These are phyloP conservation scores for Notospermus geniculatus DNA, from an alignment of 1,140 invertebrate genomes.

Conservation along the genomic window DNA sequence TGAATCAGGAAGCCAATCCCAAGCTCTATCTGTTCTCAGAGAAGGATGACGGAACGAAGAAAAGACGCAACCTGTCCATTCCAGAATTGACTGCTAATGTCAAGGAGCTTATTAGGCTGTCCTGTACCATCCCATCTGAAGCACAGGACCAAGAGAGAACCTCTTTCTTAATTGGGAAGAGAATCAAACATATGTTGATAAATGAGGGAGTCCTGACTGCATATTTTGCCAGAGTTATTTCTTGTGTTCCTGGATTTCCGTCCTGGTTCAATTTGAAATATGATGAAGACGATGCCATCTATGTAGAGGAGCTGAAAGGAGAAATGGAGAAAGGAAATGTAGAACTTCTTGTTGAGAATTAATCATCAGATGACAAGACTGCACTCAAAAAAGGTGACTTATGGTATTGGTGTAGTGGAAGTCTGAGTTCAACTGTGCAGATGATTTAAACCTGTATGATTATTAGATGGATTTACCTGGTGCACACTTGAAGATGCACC, in stretches of 20 bases:
- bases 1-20: neutral
- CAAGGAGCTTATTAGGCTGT: slow-evolving; percentile 11
- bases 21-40: neutral
- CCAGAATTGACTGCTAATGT: slow-evolving; percentile 22
- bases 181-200: slow-evolving; percentile 18
- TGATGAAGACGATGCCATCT: slow-evolving; percentile 10
- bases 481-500: too few relatives aligned
- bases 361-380: too few relatives aligned
- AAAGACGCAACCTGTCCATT: slow-evolving; percentile 11
- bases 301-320: too few relatives aligned
- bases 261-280: slow-evolving; percentile 26
- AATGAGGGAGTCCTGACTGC: slow-evolving; percentile 13
- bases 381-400: too few relatives aligned
- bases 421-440: too few relatives aligned
- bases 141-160: slow-evolving; percentile 12
- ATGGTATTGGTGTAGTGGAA: too few relatives aligned
- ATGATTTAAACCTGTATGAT: too few relatives aligned
- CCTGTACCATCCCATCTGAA: slow-evolving; percentile 8
- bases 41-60: neutral
- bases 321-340: too few relatives aligned
- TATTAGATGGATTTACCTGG: too few relatives aligned
- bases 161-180: slow-evolving; percentile 23
- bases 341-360: too few relatives aligned
- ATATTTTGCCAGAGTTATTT: slow-evolving; percentile 20
- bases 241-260: slow-evolving; percentile 19